Evolutionary conservation across 2,888 invertebrate species (phyloP).

Genomic region (Theretra japonica): DNA sequence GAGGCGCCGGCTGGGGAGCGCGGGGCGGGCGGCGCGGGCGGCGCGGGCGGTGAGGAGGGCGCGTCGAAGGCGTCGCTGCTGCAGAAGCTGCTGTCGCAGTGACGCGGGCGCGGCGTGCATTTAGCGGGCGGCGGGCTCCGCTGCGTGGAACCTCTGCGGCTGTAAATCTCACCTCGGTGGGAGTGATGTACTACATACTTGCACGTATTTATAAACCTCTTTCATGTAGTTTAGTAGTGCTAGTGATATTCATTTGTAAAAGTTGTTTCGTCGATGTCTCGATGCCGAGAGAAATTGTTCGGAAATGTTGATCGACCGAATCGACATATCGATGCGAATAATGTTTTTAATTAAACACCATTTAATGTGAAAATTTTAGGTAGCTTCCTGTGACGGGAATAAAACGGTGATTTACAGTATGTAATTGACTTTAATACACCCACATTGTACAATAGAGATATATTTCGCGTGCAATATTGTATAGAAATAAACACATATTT

Average conservation of each 20-base stretch:
- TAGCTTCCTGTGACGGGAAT: conserved; percentile 73
- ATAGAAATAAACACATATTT: conserved; percentile 78
- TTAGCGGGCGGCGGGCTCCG: conserved; percentile 47
- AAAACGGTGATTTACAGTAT: conserved; percentile 66
- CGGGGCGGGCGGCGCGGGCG: conserved; percentile 42
- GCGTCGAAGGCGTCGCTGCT: conserved; percentile 90
- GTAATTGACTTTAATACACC: conserved; percentile 61
- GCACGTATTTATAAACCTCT: conserved; percentile 72
- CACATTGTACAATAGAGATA: conserved; percentile 75
- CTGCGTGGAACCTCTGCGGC: conserved; percentile 77
- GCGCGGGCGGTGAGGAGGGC: conserved; percentile 48
- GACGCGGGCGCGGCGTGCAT: conserved; percentile 72
- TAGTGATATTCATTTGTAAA: conserved; percentile 78
- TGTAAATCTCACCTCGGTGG: conserved; percentile 72
- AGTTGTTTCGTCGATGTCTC: conserved; percentile 65
- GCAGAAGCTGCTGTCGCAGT: conserved; percentile 94
- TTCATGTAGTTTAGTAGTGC: conserved; percentile 75
- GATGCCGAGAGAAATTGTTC: conserved; percentile 65
- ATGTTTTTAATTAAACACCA: conserved; percentile 63
- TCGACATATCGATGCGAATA: conserved; percentile 49
- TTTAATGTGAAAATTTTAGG: conserved; percentile 68
- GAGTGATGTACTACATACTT: conserved; percentile 65
- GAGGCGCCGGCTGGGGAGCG: conserved; percentile 48
- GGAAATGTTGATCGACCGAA: conserved; percentile 55
- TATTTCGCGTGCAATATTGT: conserved; percentile 85